Evolutionary conservation across 37 sponge, comb jelly and placozoan species (phyloP).

Genomic region (Trichoplax adhaerens): DNA sequence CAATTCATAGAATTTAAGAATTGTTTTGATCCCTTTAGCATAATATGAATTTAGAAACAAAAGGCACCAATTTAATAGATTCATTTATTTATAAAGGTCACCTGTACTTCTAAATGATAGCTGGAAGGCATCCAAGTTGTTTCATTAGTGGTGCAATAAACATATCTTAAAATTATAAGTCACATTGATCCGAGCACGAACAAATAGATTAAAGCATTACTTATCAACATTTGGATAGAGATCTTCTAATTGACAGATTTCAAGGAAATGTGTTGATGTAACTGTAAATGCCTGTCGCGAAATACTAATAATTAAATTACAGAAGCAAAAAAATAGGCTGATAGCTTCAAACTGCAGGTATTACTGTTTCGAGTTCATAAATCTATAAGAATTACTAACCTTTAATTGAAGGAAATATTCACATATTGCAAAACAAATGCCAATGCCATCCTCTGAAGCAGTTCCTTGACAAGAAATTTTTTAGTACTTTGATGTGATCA

Average conservation of each 20-base stretch:
- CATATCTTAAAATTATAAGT: too few species aligned
- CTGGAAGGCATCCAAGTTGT: constrained; percentile 7
- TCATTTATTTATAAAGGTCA: constrained; percentile 4
- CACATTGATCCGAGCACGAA: too few species aligned
- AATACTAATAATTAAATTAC: background rate
- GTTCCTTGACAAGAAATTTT: constrained; percentile 39
- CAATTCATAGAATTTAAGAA: too few species aligned
- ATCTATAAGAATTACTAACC: constrained; percentile 7
- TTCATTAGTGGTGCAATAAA: too few species aligned
- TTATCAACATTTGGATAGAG: constrained; percentile 87
- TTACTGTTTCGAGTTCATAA: too few species aligned
- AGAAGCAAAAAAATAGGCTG: background rate
- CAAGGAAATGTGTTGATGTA: constrained; percentile 79
- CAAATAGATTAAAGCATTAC: constrained; percentile 10
- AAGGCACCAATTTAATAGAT: background rate
- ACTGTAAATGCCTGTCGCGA: constrained; percentile 38
- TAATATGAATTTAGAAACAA: too few species aligned
- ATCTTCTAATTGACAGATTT: constrained; percentile 52
- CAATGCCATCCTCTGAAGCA: constrained; percentile 88
- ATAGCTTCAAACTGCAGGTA: background rate
- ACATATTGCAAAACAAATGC: constrained; percentile 83
- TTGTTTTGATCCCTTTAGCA: too few species aligned
- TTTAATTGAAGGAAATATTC: constrained; percentile 54
- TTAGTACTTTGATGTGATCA: background rate
- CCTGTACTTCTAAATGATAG: constrained; percentile 76